Evolutionary conservation across 2,888 invertebrate species (phyloP).

Genomic region (Dasysyrphus tricinctus): DNA sequence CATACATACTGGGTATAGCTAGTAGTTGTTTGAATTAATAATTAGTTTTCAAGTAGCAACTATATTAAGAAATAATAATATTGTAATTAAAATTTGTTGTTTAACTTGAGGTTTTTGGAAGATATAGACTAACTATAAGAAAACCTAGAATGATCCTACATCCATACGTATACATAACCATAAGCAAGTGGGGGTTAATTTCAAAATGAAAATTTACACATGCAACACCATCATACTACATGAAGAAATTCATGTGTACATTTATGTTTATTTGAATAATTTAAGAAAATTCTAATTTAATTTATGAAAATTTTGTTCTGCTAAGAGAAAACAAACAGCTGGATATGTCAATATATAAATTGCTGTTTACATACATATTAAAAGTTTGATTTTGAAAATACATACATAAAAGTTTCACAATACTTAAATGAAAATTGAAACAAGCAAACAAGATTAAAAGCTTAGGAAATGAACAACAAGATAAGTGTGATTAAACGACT

Average conservation of each 20-base stretch:
- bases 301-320: not conserved
- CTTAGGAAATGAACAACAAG: too few species aligned
- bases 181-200: not conserved
- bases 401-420: too few species aligned
- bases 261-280: not conserved
- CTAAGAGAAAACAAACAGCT: not conserved
- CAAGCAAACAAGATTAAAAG: too few species aligned
- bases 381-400: too few species aligned
- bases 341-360: not conserved
- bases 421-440: too few species aligned
- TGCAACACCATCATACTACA: not conserved
- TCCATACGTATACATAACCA: not conserved
- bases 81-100: slow-evolving; percentile 13
- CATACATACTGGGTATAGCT: slow-evolving; percentile 23
- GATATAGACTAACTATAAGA: not conserved
- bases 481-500: too few species aligned
- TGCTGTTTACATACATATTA: too few species aligned
- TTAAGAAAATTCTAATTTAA: not conserved
- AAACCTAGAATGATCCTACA: not conserved
- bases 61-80: slow-evolving; percentile 53
- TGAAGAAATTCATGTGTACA: not conserved
- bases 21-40: slow-evolving; percentile 63
- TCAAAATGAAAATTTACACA: not conserved
- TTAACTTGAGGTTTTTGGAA: not conserved
- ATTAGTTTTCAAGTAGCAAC: slow-evolving; percentile 54